phyloP scores from a whole-genome alignment of 2,113 vertebrate genomes.

The Rhinoptilus africanus region DNA sequence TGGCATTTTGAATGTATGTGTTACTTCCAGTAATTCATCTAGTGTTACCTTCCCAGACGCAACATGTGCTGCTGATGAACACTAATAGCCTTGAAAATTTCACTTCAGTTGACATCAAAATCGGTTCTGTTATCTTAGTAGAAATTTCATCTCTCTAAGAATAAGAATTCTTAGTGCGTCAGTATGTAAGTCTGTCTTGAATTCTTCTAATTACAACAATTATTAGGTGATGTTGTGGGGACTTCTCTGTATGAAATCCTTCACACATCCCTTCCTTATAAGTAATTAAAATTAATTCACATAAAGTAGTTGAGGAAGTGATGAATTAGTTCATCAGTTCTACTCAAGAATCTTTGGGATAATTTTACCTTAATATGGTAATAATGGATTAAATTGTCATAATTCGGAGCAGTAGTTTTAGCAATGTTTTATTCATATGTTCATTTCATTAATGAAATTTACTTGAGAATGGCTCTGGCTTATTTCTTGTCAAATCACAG shows the following conservation, averaged over 20 bases:
- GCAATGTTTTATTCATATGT: neutral
- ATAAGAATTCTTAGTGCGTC: neutral
- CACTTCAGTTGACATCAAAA: neutral
- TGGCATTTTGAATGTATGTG: conserved; percentile 50
- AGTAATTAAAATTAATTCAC: neutral
- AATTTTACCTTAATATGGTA: neutral
- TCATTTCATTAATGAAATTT: neutral
- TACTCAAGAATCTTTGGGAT: neutral
- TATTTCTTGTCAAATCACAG: neutral
- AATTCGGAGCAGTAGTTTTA: neutral
- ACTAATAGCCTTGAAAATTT: conserved; percentile 53
- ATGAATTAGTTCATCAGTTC: neutral
- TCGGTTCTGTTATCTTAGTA: neutral
- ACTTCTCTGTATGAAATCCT: neutral
- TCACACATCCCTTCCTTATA: conserved; percentile 42
- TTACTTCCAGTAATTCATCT: conserved; percentile 44
- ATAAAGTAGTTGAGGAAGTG: neutral
- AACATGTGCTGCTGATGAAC: conserved; percentile 43
- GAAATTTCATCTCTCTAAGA: neutral
- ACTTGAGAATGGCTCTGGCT: neutral
- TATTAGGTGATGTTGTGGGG: neutral
- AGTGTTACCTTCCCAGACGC: conserved; percentile 14
- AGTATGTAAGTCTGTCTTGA: neutral
- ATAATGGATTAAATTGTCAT: neutral
- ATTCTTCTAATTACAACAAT: neutral